These are phyloP conservation scores for Drosophila fulvimacula DNA, from an alignment of 2,888 invertebrate species.

Conservation along the genomic window DNA sequence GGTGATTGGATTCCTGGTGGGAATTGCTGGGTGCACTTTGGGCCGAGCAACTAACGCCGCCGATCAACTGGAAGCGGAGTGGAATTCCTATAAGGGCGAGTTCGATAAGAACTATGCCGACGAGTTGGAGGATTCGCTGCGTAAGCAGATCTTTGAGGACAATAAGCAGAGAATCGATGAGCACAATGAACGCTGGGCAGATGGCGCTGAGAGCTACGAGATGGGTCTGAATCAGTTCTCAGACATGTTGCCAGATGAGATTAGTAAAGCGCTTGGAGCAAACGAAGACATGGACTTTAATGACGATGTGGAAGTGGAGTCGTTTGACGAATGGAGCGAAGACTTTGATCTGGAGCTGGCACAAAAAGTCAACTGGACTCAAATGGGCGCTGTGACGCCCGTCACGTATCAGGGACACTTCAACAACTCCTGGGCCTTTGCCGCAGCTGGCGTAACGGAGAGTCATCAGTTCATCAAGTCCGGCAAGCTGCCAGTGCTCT, in stretches of 20 bases:
- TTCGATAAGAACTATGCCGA: constrained; percentile 25
- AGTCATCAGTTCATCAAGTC: constrained; percentile 31
- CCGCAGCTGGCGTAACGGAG: constrained; percentile 28
- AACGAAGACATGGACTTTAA: accelerated
- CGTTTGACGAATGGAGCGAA: not conserved
- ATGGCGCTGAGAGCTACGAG: constrained; percentile 26
- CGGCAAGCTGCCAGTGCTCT: constrained; percentile 19
- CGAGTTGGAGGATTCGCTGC: constrained; percentile 18
- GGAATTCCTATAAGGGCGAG: constrained; percentile 26
- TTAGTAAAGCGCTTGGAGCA: not conserved
- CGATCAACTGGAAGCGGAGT: constrained; percentile 11
- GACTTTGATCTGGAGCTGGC: not conserved
- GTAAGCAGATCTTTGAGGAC: constrained; percentile 18
- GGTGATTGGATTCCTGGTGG: constrained; percentile 12
- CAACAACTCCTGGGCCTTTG: constrained; percentile 51
- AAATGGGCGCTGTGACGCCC: constrained; percentile 27
- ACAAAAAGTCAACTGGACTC: constrained; percentile 31
- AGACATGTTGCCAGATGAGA: constrained; percentile 29
- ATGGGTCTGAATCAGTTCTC: constrained; percentile 40
- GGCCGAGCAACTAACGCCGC: constrained; percentile 4
- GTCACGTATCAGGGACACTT: constrained; percentile 28
- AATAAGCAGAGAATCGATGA: constrained; percentile 29
- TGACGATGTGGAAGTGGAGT: not conserved
- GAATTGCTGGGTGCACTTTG: constrained; percentile 5
- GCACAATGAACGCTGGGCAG: constrained; percentile 31